Evolutionary conservation across 1,140 invertebrate species (phyloP), one percentile per base, ranked within the genome.

Genomic region (Kradibia gibbosae): DNA sequence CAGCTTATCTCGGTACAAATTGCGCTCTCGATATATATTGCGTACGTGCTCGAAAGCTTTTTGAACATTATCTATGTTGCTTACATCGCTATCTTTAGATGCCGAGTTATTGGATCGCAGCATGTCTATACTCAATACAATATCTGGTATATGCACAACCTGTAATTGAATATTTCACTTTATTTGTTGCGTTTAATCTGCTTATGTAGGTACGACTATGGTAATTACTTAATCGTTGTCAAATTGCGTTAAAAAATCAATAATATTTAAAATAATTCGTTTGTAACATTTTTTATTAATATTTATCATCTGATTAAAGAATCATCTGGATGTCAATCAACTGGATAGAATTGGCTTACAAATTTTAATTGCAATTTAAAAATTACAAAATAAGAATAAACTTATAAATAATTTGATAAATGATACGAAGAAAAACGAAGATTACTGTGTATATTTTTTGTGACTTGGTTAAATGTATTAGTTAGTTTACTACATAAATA

Each of bases 1-100:
- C 53, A 53, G 1, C 65, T 67, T n/a, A 10, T 83, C 50, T 11
- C 60, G 55, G 3, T 55, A 75, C 42, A 45, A 45, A 4, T 80
- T 65, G 1, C 77, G 28, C 1, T 83, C 78, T 0, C 15, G 55
- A 34, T 42, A 70, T 0, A 85, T 17, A 0, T 3, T 28, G 28
- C 75, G 78, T 0, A 86, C 67, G 7, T 83, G 55, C 0, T 84
- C 55, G n/a, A 84, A 83, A 11, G 28, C 70, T 13, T 55, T 70
- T 13, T 45, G 36, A 15, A 71, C 65, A 50, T 36, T 70, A 3
- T 55, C n/a, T 15, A 83, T 13, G 3, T 83, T 22, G 0, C 55
- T 39, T 28, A 71, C 62, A 0, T 78, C 15, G 7, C 81, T 17
- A 20, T 22, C 0, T 0, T 50, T 48, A 4, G 42, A n/a, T 20